A percentile compares a stretch with the other conserved stretches of the same genome.
phyloP scores from a whole-genome alignment of 2,888 invertebrate species.

The Maniola hyperantus region DNA sequence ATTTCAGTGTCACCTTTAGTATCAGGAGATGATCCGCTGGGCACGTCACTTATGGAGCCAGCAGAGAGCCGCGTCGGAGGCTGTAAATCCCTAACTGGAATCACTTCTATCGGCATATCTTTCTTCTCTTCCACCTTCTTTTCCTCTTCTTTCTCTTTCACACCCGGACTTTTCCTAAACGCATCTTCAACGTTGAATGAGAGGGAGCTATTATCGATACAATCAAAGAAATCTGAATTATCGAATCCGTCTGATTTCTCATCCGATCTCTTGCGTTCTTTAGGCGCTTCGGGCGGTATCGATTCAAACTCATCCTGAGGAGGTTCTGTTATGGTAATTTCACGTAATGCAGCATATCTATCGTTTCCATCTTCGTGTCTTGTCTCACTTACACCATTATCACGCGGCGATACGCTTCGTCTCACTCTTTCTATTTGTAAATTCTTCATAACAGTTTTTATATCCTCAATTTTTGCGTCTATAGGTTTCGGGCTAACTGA shows the following conservation, averaged over 20 bases:
- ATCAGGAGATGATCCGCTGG: slow-evolving; percentile 86
- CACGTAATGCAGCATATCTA: slow-evolving; percentile 91
- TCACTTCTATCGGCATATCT: slow-evolving; percentile 53
- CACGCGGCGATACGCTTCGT: slow-evolving; percentile 71
- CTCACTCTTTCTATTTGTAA: slow-evolving; percentile 66
- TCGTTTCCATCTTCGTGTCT: slow-evolving; percentile 80
- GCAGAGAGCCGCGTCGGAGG: slow-evolving; percentile 82
- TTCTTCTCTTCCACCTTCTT: slow-evolving; percentile 56
- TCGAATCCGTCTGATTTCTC: slow-evolving; percentile 80
- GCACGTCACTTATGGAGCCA: slow-evolving; percentile 84
- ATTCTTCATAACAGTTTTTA: slow-evolving; percentile 75
- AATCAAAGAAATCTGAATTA: slow-evolving; percentile 78
- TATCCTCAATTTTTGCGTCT: slow-evolving; percentile 75
- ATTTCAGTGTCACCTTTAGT: slow-evolving; percentile 81
- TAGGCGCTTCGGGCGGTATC: slow-evolving; percentile 72
- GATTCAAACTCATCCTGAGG: slow-evolving; percentile 80
- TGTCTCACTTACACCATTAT: slow-evolving; percentile 68
- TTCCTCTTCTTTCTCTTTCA: slow-evolving; percentile 68
- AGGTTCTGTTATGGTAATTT: slow-evolving; percentile 86
- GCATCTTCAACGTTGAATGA: slow-evolving; percentile 79
- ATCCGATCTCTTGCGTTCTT: slow-evolving; percentile 77
- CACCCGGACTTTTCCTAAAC: slow-evolving; percentile 73
- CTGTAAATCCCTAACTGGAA: slow-evolving; percentile 53
- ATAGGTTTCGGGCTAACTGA: slow-evolving; percentile 77
- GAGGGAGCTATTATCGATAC: slow-evolving; percentile 78